These are phyloP conservation scores for Prionace glauca DNA, from an alignment of 2,797 vertebrate species.

Conservation along the genomic window DNA sequence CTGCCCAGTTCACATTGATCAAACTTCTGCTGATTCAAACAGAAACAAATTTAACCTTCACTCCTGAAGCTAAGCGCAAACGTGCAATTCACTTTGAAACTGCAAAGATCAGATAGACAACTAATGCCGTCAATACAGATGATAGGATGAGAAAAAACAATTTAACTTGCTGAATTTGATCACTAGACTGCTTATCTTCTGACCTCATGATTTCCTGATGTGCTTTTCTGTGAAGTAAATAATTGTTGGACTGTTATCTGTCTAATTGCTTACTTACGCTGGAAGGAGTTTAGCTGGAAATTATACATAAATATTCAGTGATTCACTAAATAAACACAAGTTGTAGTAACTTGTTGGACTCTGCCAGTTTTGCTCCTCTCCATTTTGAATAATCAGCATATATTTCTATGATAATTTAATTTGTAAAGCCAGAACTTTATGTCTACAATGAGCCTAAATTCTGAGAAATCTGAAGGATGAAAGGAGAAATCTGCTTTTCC, in stretches of 20 bases:
- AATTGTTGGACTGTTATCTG: neutral
- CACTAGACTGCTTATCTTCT: neutral
- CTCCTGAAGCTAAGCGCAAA: neutral
- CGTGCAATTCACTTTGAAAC: neutral
- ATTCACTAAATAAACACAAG: neutral
- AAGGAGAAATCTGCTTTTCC: too few relatives aligned
- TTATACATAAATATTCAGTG: neutral
- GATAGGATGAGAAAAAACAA: neutral
- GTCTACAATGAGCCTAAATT: neutral
- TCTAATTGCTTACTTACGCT: neutral
- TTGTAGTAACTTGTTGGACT: neutral
- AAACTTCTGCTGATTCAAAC: neutral
- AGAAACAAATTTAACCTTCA: neutral
- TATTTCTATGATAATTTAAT: neutral
- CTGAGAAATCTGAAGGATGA: neutral
- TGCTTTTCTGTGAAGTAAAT: neutral
- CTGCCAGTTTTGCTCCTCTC: neutral
- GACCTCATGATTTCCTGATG: neutral
- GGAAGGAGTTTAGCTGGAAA: neutral
- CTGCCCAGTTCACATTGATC: neutral
- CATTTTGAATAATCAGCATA: neutral
- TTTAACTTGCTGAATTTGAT: neutral
- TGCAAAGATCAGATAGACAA: neutral
- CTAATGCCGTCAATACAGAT: neutral
- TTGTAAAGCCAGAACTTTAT: neutral